These are phyloP conservation scores for Epicampocera succincta DNA, from an alignment of 2,888 invertebrate species.

Conservation along the genomic window DNA sequence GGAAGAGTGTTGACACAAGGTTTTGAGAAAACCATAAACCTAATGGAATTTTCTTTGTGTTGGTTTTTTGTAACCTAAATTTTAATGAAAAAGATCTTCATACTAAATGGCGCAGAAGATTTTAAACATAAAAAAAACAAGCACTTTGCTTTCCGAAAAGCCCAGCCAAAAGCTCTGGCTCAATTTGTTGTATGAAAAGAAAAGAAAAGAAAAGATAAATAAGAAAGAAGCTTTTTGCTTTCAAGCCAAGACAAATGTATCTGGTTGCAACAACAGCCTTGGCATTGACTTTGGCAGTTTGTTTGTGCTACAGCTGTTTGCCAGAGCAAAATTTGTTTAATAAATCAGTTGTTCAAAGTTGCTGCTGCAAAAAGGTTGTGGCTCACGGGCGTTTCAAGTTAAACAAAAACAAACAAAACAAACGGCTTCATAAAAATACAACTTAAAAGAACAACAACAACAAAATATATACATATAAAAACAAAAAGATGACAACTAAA, in stretches of 20 bases:
- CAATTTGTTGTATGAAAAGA: conserved; percentile 7
- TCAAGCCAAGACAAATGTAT: conserved; percentile 2
- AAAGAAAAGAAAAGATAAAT: conserved; percentile 11
- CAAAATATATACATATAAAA: neutral
- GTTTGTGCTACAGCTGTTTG: conserved; percentile 51
- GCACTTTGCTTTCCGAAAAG: neutral
- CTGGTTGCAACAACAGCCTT: conserved; percentile 67
- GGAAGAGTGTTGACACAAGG: conserved; percentile 3
- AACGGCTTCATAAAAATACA: conserved; percentile 4
- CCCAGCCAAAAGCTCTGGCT: conserved; percentile 47
- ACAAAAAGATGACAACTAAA: conserved; percentile 8
- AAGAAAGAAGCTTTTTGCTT: conserved; percentile 33
- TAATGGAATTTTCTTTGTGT: neutral
- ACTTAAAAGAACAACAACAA: conserved; percentile 3
- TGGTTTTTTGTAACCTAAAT: conserved; percentile 26
- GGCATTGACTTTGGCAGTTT: conserved; percentile 68
- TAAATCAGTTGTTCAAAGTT: conserved; percentile 62
- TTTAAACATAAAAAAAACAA: neutral
- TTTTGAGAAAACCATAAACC: neutral
- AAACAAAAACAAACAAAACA: conserved; percentile 1
- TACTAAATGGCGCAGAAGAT: neutral
- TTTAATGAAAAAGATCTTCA: conserved; percentile 6
- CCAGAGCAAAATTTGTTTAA: conserved; percentile 34
- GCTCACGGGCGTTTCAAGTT: conserved; percentile 17
- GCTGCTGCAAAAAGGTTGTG: conserved; percentile 60